These are phyloP conservation scores for Lymantria monacha DNA, from an alignment of 2,888 invertebrate species.

Conservation along the genomic window DNA sequence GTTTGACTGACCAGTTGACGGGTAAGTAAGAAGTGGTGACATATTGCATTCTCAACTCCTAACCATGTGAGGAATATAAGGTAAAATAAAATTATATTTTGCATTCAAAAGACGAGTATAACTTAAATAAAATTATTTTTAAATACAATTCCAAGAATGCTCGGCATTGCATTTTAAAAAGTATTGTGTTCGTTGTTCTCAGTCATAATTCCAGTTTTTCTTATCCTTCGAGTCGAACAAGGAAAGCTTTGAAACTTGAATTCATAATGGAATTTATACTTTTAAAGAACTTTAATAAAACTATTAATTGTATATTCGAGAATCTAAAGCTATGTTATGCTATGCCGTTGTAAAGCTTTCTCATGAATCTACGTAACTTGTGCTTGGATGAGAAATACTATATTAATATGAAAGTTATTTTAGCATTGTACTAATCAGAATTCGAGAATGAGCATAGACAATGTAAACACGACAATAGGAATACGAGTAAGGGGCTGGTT, in stretches of 20 bases:
- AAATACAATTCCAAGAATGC: too few relatives aligned
- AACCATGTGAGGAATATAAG: too few relatives aligned
- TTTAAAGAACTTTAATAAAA: constrained; percentile 41
- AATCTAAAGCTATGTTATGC: constrained; percentile 7
- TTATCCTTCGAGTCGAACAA: constrained; percentile 31
- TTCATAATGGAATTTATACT: constrained; percentile 42
- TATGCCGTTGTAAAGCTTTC: too few relatives aligned
- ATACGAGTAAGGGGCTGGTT: constrained; percentile 60
- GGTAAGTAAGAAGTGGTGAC: too few relatives aligned
- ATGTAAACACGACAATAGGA: constrained; percentile 79
- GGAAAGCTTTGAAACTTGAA: constrained; percentile 41
- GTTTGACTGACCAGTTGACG: too few relatives aligned
- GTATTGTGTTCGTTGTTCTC: constrained; percentile 26
- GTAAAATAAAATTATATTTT: too few relatives aligned
- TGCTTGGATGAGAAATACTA: constrained; percentile 27
- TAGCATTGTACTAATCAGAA: constrained; percentile 72
- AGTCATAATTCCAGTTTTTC: constrained; percentile 34
- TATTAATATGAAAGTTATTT: constrained; percentile 49
- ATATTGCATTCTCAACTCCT: too few relatives aligned
- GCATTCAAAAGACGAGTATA: too few relatives aligned
- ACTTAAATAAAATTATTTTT: too few relatives aligned
- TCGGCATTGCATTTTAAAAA: background rate
- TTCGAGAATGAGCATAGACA: constrained; percentile 76
- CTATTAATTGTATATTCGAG: constrained; percentile 27
- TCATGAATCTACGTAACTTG: constrained; percentile 9